Evolutionary conservation across 2,797 vertebrate genomes (phyloP), one percentile per base, ranked within the genome.

Genomic region (Octomys mimax): DNA sequence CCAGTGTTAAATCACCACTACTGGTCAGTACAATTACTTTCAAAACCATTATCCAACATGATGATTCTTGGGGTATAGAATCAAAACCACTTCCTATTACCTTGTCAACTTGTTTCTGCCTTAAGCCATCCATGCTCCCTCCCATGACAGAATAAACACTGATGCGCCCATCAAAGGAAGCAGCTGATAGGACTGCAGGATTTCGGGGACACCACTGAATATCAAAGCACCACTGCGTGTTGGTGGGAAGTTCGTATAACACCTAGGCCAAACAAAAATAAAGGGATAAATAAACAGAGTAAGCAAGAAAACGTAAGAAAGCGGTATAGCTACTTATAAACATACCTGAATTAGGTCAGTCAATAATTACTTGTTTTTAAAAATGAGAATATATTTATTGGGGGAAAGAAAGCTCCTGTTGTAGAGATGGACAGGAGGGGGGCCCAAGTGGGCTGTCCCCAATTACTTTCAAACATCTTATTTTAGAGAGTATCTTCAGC

Each of bases 131-230:
- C 11, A 91, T 96, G 95, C 98, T 99, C 83, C 99, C 99, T 77
- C 99, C 99, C 99, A 99, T 99, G 98, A 99, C 99, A 89, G 99
- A 99, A 86, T 99, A 99, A 97, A 99, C 73, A 70, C 99, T 99
- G 96, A 99, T 99, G 71, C 98, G 99, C 2, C 99, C 99, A 9
- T 99, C 99, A 0, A 99, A 99, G 22, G 99, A 99, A 1, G 99
- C 99, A 0, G 99, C 99, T 5, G 99, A 99, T 89, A 99, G 98
- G 94, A 99, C 98, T 0, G 99, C 99, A 0, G 99, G 99, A 97
- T 99, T 99, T 89, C 99, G 99, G 16, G 99, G 99, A 93, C 99
- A 99, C 99, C 99, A 99, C 98, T 99, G 99, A 97, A 99, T 99
- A 94, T 99, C 99, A 73, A 99, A 99, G 98, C 99, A 99, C 99